Percentiles rank a stretch among this genome's conserved stretches.
phyloP scores from a whole-genome alignment of 2,797 vertebrate species.

The Cuculus canorus region DNA sequence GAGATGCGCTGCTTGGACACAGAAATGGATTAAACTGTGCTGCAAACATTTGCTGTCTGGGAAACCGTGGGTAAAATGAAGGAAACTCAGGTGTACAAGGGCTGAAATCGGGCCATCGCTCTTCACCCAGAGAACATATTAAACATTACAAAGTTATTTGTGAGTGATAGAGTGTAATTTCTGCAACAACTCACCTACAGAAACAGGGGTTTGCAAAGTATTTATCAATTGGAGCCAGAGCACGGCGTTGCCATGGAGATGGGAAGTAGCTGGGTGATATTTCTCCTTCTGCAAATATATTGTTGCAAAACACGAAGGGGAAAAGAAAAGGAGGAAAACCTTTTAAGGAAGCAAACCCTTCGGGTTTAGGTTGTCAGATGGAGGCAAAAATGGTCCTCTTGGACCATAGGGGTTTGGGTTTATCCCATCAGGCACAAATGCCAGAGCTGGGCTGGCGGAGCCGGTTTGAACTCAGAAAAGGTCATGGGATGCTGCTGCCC shows the following conservation, averaged over 20 bases:
- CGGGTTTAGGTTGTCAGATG: not conserved
- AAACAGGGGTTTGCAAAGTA: not conserved
- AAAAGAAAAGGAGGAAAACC: not conserved
- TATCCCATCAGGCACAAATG: fast-evolving
- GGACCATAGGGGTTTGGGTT: not conserved
- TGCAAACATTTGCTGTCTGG: not conserved
- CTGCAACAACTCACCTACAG: not conserved
- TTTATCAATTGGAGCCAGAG: conserved; percentile 59
- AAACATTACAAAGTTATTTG: not conserved
- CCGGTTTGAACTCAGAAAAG: not conserved
- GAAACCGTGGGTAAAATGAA: fast-evolving
- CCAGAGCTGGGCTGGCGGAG: not conserved
- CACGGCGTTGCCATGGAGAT: conserved; percentile 76
- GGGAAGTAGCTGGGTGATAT: conserved; percentile 40
- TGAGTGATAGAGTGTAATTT: not conserved
- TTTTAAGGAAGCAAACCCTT: not conserved
- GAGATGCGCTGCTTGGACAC: not conserved
- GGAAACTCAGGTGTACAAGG: not conserved
- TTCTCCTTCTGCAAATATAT: conserved; percentile 53
- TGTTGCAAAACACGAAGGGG: conserved; percentile 21
- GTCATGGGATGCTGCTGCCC: fast-evolving
- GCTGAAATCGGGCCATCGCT: not conserved
- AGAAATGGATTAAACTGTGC: fast-evolving
- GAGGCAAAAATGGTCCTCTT: not conserved
- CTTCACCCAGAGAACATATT: not conserved